A percentile compares a stretch with the other conserved stretches of the same genome.
Conservation (phyloP, 2,888 invertebrate genomes). For the Acrobasis suavella region DNA sequence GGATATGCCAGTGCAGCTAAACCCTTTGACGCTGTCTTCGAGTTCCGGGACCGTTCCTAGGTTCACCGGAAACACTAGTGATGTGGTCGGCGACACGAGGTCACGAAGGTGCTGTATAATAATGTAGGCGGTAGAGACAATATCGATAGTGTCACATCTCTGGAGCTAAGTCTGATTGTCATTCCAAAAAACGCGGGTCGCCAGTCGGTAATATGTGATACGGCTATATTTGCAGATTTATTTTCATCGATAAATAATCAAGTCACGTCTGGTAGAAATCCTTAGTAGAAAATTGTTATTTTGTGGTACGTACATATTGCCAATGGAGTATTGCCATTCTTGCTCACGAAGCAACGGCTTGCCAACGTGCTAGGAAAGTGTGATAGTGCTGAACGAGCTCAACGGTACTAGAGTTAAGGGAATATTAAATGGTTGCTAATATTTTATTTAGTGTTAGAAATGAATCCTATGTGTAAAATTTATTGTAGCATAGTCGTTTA, state of each 20-base stretch:
- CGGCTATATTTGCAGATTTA: conserved; percentile 17
- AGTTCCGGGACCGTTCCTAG: conserved; percentile 75
- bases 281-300: conserved; percentile 22
- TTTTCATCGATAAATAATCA: conserved; percentile 7
- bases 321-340: conserved; percentile 68
- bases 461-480: conserved; percentile 55
- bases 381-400: conserved; percentile 72
- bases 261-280: conserved; percentile 4
- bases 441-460: conserved; percentile 51
- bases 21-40: conserved; percentile 70
- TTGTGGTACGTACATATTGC: conserved; percentile 42
- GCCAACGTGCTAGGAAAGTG: conserved; percentile 65
- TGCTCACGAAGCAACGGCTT: conserved; percentile 63
- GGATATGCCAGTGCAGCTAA: conserved; percentile 72
- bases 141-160: conserved; percentile 30
- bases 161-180: conserved; percentile 63
- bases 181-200: conserved; percentile 56
- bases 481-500: conserved; percentile 39
- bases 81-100: conserved; percentile 88
- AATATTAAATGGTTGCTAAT: conserved; percentile 60
- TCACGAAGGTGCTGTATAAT: conserved; percentile 88
- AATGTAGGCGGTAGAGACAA: conserved; percentile 75
- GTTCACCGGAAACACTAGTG: conserved; percentile 89
- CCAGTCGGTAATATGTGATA: conserved; percentile 25
- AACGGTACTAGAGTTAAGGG: conserved; percentile 58